phyloP scores from a whole-genome alignment of 1,140 invertebrate genomes.

The Scaptodrosophila lebanonensis region DNA sequence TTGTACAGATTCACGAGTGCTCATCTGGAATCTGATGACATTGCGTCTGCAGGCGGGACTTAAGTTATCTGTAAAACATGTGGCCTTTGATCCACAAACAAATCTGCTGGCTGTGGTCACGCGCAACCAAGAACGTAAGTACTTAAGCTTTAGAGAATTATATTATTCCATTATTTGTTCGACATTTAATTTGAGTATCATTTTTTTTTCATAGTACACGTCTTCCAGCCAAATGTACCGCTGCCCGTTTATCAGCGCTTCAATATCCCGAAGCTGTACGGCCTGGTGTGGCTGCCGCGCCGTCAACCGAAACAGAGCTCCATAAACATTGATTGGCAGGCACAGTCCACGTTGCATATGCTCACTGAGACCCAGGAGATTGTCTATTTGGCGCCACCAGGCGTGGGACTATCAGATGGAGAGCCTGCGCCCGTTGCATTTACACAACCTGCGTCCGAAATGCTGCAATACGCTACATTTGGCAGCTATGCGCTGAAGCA shows the following conservation, averaged over 20 bases:
- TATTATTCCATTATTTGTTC: neutral
- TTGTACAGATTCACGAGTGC: conserved; percentile 79
- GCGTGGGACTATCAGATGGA: conserved; percentile 53
- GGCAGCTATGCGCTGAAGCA: conserved; percentile 51
- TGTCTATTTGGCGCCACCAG: conserved; percentile 44
- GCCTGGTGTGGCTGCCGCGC: conserved; percentile 79
- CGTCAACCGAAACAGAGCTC: conserved; percentile 75
- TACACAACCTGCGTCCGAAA: conserved; percentile 21
- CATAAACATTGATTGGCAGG: conserved; percentile 79
- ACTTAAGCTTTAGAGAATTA: neutral
- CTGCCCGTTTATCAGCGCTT: conserved; percentile 78
- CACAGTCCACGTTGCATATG: conserved; percentile 80
- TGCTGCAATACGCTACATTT: conserved; percentile 57
- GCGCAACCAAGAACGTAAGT: conserved; percentile 80
- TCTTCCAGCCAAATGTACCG: conserved; percentile 81
- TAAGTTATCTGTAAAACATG: conserved; percentile 78
- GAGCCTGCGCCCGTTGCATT: conserved; percentile 54
- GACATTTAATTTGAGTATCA: neutral
- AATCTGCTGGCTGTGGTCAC: conserved; percentile 84
- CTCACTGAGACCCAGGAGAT: conserved; percentile 79
- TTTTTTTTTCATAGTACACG: conserved; percentile 78
- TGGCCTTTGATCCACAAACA: conserved; percentile 82
- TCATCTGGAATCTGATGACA: conserved; percentile 86
- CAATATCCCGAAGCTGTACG: conserved; percentile 77
- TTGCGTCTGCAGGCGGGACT: conserved; percentile 78